These are phyloP conservation scores for Calliopsis andreniformis DNA, from an alignment of 1,140 invertebrate species.

Conservation along the genomic window DNA sequence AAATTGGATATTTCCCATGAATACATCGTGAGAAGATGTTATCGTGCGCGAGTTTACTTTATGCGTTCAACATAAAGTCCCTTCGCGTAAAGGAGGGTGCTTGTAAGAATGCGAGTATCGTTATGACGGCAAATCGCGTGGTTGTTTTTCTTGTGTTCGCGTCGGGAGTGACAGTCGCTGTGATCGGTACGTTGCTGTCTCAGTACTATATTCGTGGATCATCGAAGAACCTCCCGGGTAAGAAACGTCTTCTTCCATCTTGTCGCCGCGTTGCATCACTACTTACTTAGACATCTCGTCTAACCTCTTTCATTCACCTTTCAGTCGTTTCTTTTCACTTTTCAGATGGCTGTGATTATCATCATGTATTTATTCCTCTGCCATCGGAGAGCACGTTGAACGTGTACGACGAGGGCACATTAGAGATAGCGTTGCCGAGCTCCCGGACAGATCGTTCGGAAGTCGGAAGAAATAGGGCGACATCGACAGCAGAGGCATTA, in stretches of 20 bases:
- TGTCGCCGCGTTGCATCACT: no score
- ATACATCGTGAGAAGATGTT: constrained; percentile 57
- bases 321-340: constrained; percentile 13
- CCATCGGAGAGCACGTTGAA: constrained; percentile 70
- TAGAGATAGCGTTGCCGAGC: constrained; percentile 62
- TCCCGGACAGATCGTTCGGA: constrained; percentile 51
- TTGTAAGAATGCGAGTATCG: constrained; percentile 30
- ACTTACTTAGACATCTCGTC: no score
- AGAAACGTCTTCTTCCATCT: no score
- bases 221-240: constrained; percentile 56
- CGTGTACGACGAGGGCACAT: constrained; percentile 71
- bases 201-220: constrained; percentile 60
- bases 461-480: constrained; percentile 56
- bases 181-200: constrained; percentile 65
- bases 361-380: constrained; percentile 66
- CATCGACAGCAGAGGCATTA: constrained; percentile 87
- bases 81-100: constrained; percentile 47
- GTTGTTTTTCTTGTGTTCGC: constrained; percentile 65
- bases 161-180: constrained; percentile 66
- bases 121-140: constrained; percentile 58
- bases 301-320: no score
- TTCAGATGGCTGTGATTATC: constrained; percentile 27
- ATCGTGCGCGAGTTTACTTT: constrained; percentile 40
- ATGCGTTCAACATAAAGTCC: constrained; percentile 34
- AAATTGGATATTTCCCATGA: not conserved